Evolutionary conservation across 2,113 vertebrate genomes (phyloP), one percentile per base, ranked within the genome.

Genomic region (Motacilla alba): DNA sequence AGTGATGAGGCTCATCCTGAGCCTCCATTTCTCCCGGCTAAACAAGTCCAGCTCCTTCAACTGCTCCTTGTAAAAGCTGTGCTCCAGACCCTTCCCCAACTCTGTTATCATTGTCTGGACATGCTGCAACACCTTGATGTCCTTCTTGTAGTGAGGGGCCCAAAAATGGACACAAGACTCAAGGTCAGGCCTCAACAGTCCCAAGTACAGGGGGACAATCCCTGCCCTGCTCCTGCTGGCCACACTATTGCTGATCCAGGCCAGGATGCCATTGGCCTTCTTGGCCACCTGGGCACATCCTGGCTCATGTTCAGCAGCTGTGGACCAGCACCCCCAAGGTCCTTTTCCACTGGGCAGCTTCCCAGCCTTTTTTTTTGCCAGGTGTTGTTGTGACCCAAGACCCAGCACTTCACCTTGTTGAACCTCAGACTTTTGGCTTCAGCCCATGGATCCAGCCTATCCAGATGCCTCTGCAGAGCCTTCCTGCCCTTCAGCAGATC

Each of bases 241-340:
- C 56, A 17, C 33, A 50, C 35, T 5, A 14, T 7, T 83, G 15
- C 22, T 62, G 64, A 15, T 5, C 0, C 49, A 21, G 43, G 27
- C 35, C 64, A 43, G 56, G 31, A 0, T 13, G 5, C 72, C 66
- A 28, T 0, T 39, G 31, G 15, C 31, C 23, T 58, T 77, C 15
- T 58, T 26, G 50, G 23, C 50, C 33, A n/a, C 50, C 50, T 58
- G 50, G 37, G 13, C 58, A 72, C 33, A 52, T 3, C 0, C 19
- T 78, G 56, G 58, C 3, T 72, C 20, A 30, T 3, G 37, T 26
- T 50, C 43, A 70, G 64, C 28, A 0, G 19, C 80, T 50, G 23
- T 28, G 0, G 0, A 50, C 7, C 22, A 50, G 35, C 58, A 44
- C 3, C 1, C 1, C 7, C 22, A 50, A 8, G 10, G 10, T 56